Evolutionary conservation across 2,888 invertebrate genomes (phyloP), one percentile per base, ranked within the genome.

Genomic region (Heteropelma amictum): DNA sequence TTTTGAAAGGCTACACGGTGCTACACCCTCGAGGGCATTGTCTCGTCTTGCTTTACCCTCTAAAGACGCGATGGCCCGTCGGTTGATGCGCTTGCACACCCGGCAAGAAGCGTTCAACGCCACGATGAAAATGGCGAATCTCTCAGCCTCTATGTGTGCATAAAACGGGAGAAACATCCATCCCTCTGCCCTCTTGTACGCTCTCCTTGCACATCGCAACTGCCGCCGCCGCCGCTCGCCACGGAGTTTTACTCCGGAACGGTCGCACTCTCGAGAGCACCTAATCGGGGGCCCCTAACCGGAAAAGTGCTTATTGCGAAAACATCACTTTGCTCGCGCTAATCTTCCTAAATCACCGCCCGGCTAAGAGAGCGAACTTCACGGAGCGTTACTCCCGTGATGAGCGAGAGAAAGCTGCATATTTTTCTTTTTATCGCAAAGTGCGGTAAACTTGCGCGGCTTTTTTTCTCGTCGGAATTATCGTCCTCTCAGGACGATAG

Each of bases 281-380:
- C 69, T 77, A 77, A 77, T 77, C 75, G 76, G 72, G 76, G 76
- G 77, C 30, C 70, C 51, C 77, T 75, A 72, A 75, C 75, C 76
- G 77, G 77, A 77, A 77, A 77, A 77, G 72, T 76, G 77, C 69
- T 75, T 72, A 65, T 76, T 67, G 75, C 75, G 60, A 60, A 75
- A 67, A 67, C 67, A 60, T 71, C 61, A 53, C 53, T 65, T 58
- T 26, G 38, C 21, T 58, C 51, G 26, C n/a, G 40, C 58, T 72
- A 63, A 76, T 72, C 35, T 58, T 23, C 56, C 42, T 51, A 33
- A 63, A 63, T 49, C 47, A 42, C 14, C 53, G 40, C 35, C 28
- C 40, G 26, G 42, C 40, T 17, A 58, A 26, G n/a, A 14, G n/a
- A 17, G 10, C 10, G 10, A 17, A 21, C 35, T 54, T 54, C 17